Evolutionary conservation across 2,888 invertebrate genomes (phyloP), one percentile per base, ranked within the genome.

Genomic region (Byasa hedistus): DNA sequence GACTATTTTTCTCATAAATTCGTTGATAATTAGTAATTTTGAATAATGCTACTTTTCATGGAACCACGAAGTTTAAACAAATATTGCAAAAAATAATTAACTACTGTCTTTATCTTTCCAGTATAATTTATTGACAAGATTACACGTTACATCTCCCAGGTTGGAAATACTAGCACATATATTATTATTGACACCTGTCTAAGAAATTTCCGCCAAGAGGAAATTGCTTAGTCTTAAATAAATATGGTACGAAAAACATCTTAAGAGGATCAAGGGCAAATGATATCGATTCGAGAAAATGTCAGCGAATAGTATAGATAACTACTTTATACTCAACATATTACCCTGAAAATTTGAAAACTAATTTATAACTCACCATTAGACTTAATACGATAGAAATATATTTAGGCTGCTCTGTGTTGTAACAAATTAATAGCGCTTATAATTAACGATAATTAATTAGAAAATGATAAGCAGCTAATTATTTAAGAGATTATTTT

Each of bases 71-170:
- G 19, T n/a, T 48, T 48, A n/a, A 48, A n/a, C 0, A n/a, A n/a
- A 19, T 48, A 19, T 19, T 19, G 5, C 1, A 48, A 19, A 12
- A 48, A 5, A 19, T 48, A 48, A 1, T 48, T 36, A 4, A 36
- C 12, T 4, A n/a, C n/a, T 3, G 10, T 48, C n/a, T 48, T n/a
- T 48, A n/a, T 48, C 3, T 48, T 48, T 5, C 76, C 72, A 70
- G 69, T 66, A 62, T 72, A 73, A 76, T 76, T 82, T 75, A 70
- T 71, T 65, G 68, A 68, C 65, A 32, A 48, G 24, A 60, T 48
- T 55, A 24, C 61, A 57, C 55, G 60, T 56, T 48, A n/a, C 48
- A 57, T 61, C 51, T 61, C 56, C 51, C 19, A 21, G 4, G 12
- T 51, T 62, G 32, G 57, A 66, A 55, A 58, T 62, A 66, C 55